phyloP scores from a whole-genome alignment of 2,113 vertebrate genomes.

The Vulpes vulpes region DNA sequence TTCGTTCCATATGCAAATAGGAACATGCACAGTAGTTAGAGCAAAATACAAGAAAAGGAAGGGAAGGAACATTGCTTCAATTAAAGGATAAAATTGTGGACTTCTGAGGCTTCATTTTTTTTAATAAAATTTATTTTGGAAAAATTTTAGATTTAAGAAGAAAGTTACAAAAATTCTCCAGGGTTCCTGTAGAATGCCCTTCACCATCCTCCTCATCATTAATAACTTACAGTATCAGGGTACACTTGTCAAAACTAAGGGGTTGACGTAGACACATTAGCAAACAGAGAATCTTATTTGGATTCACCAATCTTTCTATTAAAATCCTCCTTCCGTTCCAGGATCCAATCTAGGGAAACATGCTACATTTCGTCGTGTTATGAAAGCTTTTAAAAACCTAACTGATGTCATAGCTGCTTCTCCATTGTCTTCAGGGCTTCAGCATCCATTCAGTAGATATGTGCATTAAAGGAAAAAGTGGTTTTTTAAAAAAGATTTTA shows the following conservation, averaged over 20 bases:
- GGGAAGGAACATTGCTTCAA: not conserved
- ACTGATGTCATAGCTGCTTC: not conserved
- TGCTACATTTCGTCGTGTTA: not conserved
- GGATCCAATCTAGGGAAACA: not conserved
- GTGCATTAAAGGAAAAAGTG: not conserved
- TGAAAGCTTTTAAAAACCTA: not conserved
- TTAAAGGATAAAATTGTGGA: not conserved
- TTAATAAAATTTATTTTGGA: not conserved
- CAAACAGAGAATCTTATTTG: not conserved
- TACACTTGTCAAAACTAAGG: not conserved
- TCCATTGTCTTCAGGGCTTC: not conserved
- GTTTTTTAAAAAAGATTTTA: not conserved
- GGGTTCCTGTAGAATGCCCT: not conserved
- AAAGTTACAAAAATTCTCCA: not conserved
- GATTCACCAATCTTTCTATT: not conserved
- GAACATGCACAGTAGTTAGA: not conserved
- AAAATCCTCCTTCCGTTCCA: not conserved
- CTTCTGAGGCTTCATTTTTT: not conserved
- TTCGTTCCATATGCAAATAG: not conserved
- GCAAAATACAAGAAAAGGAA: not conserved
- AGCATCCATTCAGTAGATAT: not conserved
- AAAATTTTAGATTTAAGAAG: not conserved
- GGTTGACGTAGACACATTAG: too few species aligned
- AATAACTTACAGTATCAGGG: not conserved
- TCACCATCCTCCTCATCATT: accelerated